A percentile compares a stretch with the other conserved stretches of the same genome.
These are phyloP conservation scores for Zaprionus lineosus DNA, from an alignment of 2,888 invertebrate species.

Conservation along the genomic window DNA sequence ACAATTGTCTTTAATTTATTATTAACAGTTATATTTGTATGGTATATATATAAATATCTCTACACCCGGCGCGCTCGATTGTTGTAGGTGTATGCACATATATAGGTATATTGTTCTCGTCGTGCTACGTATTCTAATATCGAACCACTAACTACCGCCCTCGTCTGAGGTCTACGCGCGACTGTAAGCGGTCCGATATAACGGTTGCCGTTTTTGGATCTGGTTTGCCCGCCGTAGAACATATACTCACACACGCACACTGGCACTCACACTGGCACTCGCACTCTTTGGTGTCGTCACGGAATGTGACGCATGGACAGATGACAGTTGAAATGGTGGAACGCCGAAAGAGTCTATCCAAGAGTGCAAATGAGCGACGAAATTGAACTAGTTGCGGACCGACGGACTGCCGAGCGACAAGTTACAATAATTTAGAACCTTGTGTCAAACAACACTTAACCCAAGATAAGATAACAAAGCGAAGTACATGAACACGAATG, in stretches of 20 bases:
- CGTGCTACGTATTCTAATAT: conserved; percentile 43
- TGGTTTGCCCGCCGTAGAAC: conserved; percentile 3
- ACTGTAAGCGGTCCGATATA: conserved; percentile 50
- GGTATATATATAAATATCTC: conserved; percentile 33
- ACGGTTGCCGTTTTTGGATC: conserved; percentile 41
- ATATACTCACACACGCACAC: conserved; percentile 3
- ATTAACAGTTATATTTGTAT: conserved; percentile 36
- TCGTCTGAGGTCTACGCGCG: conserved; percentile 61
- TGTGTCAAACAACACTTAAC: conserved; percentile 43
- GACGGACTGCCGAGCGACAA: conserved; percentile 20
- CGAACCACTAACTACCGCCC: conserved; percentile 48
- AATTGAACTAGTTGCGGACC: conserved; percentile 8
- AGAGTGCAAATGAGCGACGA: conserved; percentile 11
- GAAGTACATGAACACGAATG: not conserved
- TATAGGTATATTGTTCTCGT: conserved; percentile 21
- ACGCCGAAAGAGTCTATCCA: conserved; percentile 1
- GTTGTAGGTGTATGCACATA: conserved; percentile 27
- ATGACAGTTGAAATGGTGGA: conserved; percentile 37
- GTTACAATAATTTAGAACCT: conserved; percentile 31
- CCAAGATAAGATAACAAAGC: conserved; percentile 25
- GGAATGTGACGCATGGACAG: conserved; percentile 58
- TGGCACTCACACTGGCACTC: conserved; percentile 11
- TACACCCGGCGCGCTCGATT: conserved; percentile 12
- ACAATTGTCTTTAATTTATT: conserved; percentile 76
- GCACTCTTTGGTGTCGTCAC: conserved; percentile 56